A percentile compares a stretch with the other conserved stretches of the same genome.
phyloP scores from a whole-genome alignment of 2,113 vertebrate species.

The Pholis gunnellus region DNA sequence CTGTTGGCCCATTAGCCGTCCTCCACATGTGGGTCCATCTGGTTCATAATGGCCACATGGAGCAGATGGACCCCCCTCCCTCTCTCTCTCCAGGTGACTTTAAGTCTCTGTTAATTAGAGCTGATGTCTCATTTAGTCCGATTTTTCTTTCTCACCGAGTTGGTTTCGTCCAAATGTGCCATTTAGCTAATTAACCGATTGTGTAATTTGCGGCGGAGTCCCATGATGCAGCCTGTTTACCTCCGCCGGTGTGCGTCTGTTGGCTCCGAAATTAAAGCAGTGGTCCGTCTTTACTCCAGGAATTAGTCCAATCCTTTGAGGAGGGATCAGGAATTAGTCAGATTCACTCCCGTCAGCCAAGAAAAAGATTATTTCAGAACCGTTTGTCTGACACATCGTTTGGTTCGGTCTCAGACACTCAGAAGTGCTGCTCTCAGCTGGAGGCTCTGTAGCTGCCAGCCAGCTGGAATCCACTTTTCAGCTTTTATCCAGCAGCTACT shows the following conservation, averaged over 20 bases:
- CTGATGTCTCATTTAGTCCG: slow-evolving; percentile 66
- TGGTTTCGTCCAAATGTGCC: slow-evolving; percentile 44
- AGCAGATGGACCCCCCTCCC: slow-evolving; percentile 39
- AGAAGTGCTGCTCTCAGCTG: not conserved
- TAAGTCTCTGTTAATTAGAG: slow-evolving; percentile 61
- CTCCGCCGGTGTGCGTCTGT: slow-evolving; percentile 9
- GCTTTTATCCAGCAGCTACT: not conserved
- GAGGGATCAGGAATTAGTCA: slow-evolving; percentile 6
- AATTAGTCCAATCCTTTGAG: slow-evolving; percentile 6
- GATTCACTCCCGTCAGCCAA: not conserved
- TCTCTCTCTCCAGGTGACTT: slow-evolving; percentile 61
- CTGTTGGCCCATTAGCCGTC: slow-evolving; percentile 44
- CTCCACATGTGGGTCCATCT: slow-evolving; percentile 73
- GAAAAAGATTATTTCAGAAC: not conserved
- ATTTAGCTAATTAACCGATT: slow-evolving; percentile 51
- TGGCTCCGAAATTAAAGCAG: slow-evolving; percentile 3
- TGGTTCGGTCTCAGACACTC: not conserved
- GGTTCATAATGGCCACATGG: slow-evolving; percentile 57
- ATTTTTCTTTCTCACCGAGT: not conserved
- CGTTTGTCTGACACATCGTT: not conserved
- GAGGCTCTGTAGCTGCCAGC: not conserved
- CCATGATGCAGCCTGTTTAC: slow-evolving; percentile 7
- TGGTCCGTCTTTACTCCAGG: slow-evolving; percentile 11
- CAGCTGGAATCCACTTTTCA: not conserved
- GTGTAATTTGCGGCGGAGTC: slow-evolving; percentile 38